Conservation (phyloP, 2,113 vertebrate genomes). For the Oceanites oceanicus region DNA sequence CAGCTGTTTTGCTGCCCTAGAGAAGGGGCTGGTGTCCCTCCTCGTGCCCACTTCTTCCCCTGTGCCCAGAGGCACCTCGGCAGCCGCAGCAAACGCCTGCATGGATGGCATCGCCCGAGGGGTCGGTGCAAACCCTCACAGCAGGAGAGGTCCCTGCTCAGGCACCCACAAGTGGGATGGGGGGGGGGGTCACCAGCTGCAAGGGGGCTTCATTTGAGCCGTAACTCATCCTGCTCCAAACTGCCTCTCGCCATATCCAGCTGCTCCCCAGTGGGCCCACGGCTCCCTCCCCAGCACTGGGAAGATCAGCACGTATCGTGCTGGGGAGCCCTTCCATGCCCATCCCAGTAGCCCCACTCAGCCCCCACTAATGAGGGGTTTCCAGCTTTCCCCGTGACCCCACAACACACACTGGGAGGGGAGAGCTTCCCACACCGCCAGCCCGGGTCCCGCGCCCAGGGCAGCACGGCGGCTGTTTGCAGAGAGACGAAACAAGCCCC, state of each 20-base stretch:
- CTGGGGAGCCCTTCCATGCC: neutral
- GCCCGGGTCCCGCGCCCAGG: rapidly evolving
- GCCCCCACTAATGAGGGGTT: neutral
- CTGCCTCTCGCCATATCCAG: rapidly evolving
- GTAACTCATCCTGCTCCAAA: neutral
- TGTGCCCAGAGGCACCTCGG: neutral
- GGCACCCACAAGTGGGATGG: neutral
- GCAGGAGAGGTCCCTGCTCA: neutral
- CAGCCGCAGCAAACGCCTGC: rapidly evolving
- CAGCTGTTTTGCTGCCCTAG: too few relatives aligned
- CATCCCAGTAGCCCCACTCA: neutral
- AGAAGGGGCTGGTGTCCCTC: rapidly evolving
- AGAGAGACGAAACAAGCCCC: rapidly evolving
- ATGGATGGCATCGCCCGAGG: rapidly evolving
- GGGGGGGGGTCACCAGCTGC: neutral
- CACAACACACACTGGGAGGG: rapidly evolving
- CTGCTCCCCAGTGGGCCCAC: neutral
- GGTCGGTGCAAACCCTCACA: neutral
- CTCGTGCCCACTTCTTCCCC: neutral
- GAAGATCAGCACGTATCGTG: neutral
- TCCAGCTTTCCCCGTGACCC: neutral
- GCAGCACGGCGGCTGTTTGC: rapidly evolving
- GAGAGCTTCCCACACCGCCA: rapidly evolving
- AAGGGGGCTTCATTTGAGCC: neutral
- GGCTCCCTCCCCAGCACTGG: rapidly evolving